Conservation (phyloP, 2,888 invertebrate species). For the Linyphia triangularis region DNA sequence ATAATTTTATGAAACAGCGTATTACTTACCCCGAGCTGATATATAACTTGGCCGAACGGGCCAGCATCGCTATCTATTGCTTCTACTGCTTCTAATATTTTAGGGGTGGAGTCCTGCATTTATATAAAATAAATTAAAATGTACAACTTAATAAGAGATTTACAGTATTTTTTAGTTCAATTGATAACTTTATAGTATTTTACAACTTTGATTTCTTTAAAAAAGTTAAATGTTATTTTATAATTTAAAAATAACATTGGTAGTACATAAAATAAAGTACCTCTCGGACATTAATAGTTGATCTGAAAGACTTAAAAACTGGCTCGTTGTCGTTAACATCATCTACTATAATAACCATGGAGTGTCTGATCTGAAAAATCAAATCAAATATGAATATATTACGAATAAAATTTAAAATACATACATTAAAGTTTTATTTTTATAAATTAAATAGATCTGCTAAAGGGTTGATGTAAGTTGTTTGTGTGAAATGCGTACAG, state of each 20-base stretch:
- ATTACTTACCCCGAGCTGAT: conserved; percentile 86
- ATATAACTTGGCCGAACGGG: conserved; percentile 93
- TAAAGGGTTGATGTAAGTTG: too few species aligned
- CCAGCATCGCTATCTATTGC: conserved; percentile 94
- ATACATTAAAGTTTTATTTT: not conserved
- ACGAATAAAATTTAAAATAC: not conserved
- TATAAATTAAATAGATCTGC: too few species aligned
- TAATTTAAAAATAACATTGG: not conserved
- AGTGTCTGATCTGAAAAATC: conserved; percentile 86
- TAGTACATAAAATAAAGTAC: conserved; percentile 37
- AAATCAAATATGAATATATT: conserved; percentile 71
- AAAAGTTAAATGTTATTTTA: not conserved
- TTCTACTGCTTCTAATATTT: conserved; percentile 87
- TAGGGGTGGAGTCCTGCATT: conserved; percentile 86
- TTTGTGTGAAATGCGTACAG: too few species aligned
- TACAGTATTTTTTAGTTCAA: not conserved
- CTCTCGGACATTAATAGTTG: conserved; percentile 89
- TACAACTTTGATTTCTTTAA: not conserved
- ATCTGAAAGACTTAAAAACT: conserved; percentile 90
- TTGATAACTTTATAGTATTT: not conserved
- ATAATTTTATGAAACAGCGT: too few species aligned
- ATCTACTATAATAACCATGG: conserved; percentile 86
- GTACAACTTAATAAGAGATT: not conserved
- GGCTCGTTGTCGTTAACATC: conserved; percentile 95
- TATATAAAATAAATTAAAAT: conserved; percentile 75